Percentiles rank a stretch among this genome's conserved stretches.
phyloP scores from a whole-genome alignment of 2,113 vertebrate genomes.

The Ancistrus triradiatus region DNA sequence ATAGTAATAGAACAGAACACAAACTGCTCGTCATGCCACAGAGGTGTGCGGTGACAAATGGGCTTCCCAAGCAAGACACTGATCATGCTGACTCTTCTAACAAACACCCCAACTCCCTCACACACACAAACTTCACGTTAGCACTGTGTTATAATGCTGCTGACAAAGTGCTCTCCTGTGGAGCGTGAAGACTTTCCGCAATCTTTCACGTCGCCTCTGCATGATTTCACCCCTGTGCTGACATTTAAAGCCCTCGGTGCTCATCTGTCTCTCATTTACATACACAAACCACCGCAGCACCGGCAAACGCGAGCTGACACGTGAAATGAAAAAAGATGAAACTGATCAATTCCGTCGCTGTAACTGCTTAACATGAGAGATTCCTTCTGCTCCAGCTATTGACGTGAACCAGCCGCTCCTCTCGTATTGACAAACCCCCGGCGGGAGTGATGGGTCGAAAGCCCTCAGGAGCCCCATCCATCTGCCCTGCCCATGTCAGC shows the following conservation, averaged over 20 bases:
- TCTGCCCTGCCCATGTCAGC: slow-evolving; percentile 41
- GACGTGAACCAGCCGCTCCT: slow-evolving; percentile 55
- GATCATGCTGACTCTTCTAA: slow-evolving; percentile 1
- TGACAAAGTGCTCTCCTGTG: slow-evolving; percentile 23
- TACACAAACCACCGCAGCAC: slow-evolving; percentile 24
- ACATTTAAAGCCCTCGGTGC: slow-evolving; percentile 14
- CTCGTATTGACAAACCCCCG: slow-evolving; percentile 56
- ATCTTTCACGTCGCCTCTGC: slow-evolving; percentile 2
- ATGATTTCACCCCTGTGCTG: neutral
- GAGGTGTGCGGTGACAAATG: too few species aligned
- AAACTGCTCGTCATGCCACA: too few species aligned
- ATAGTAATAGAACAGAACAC: too few species aligned
- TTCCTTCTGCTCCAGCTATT: slow-evolving; percentile 51
- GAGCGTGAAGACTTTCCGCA: slow-evolving; percentile 10
- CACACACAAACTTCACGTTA: slow-evolving; percentile 10
- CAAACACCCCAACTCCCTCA: neutral
- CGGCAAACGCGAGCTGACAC: slow-evolving; percentile 46
- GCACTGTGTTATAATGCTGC: neutral
- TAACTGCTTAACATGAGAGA: slow-evolving; percentile 50
- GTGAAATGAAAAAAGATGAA: slow-evolving; percentile 46
- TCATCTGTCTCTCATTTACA: slow-evolving; percentile 47
- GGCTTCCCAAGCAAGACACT: too few species aligned
- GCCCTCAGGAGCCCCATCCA: slow-evolving; percentile 49
- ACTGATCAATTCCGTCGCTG: slow-evolving; percentile 51
- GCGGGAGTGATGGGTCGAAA: slow-evolving; percentile 41